Evolutionary conservation across 2,888 invertebrate species (phyloP), one percentile per base, ranked within the genome.

Genomic region (Strigamia crassipes): DNA sequence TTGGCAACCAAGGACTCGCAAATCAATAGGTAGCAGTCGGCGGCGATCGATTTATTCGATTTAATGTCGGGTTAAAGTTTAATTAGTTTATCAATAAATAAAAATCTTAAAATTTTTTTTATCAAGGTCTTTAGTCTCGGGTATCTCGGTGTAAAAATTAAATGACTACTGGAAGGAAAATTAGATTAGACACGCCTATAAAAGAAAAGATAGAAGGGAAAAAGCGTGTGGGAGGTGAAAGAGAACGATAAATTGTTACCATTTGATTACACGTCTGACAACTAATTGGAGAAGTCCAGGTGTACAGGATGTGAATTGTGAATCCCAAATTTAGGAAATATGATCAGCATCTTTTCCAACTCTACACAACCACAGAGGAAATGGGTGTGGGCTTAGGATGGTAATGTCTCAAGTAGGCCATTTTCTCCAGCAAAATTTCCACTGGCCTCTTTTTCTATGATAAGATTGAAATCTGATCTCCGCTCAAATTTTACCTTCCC

Each of bases 401-500:
- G 21, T 21, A 23, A 23, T 18, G 23, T 38, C 38, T 38, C 38
- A 66, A 21, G 21, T 23, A 23, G 61, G 12, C 21, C 6, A 66
- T 15, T 18, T 51, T 51, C 18, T 51, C n/a, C 10, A 8, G n/a
- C 12, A 66, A 23, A 23, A 12, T 21, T 66, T 12, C 46, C 13
- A 46, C 21, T 66, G 61, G 61, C 61, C 61, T 66, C 61, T 9
- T 66, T 66, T 66, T 23, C 21, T 66, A 9, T 21, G 61, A 66
- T 66, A 66, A 66, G 61, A 66, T 66, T 66, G 61, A 66, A 66
- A 66, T 66, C 61, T 66, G 61, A 66, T 66, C 61, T 23, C 21
- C 51, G 18, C n/a, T 18, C 6, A 8, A 18, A 66, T 66, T 66
- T 66, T 12, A 66, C 12, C 46, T 15, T 12, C 46, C 46, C 12